Conservation (phyloP, 23 tunicate species). For the Ascidia mentula region DNA sequence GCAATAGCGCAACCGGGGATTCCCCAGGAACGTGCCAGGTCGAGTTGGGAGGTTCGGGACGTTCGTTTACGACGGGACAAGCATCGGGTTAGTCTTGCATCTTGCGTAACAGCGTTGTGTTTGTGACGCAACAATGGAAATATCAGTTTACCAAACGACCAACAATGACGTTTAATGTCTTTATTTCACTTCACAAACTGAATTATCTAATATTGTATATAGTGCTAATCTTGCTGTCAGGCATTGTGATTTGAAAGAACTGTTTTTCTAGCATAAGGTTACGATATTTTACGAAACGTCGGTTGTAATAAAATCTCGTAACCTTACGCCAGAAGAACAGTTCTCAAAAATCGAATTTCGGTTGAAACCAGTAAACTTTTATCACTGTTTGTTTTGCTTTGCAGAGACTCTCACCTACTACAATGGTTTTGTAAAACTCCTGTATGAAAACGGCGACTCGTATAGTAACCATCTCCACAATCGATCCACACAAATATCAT, state of each 20-base stretch:
- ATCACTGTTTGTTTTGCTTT: not conserved
- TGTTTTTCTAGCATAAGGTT: too few relatives aligned
- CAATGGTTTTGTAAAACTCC: slow-evolving; percentile 56
- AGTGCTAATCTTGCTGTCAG: too few relatives aligned
- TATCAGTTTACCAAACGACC: not conserved
- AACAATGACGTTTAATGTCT: too few relatives aligned
- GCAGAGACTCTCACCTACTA: slow-evolving; percentile 51
- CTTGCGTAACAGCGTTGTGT: not conserved
- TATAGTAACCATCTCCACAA: slow-evolving; percentile 52
- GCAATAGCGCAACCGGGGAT: not conserved
- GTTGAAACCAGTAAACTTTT: too few relatives aligned
- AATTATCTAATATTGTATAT: too few relatives aligned
- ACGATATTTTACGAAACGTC: too few relatives aligned
- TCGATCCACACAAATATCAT: slow-evolving; percentile 56
- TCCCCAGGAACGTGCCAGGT: slow-evolving; percentile 46
- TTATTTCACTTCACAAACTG: too few relatives aligned
- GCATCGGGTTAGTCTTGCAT: slow-evolving; percentile 27
- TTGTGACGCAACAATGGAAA: not conserved
- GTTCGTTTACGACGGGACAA: slow-evolving; percentile 35
- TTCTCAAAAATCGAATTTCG: not conserved
- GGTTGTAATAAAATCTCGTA: too few relatives aligned
- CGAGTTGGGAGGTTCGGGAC: slow-evolving; percentile 19
- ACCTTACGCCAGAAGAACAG: not conserved
- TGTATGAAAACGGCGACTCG: slow-evolving; percentile 45
- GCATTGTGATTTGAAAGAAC: too few relatives aligned